phyloP scores from a whole-genome alignment of 2,113 vertebrate genomes.

The Orientallactaga bullata region DNA sequence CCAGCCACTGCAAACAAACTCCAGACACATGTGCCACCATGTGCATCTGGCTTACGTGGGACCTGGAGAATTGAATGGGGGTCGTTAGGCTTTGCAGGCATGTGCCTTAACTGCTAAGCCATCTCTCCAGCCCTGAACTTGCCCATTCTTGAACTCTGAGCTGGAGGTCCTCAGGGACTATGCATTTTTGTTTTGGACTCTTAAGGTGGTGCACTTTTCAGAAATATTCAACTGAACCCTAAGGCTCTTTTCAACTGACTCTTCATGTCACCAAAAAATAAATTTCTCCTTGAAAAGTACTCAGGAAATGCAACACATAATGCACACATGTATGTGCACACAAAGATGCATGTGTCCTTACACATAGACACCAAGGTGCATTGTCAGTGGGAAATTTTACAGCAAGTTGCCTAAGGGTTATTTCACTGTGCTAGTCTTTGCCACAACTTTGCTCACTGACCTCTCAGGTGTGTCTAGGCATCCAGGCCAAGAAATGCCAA shows the following conservation, averaged over 20 bases:
- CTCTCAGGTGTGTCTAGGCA: no score
- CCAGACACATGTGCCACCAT: no score
- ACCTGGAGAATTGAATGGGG: no score
- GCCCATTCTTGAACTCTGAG: neutral
- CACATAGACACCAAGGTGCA: no score
- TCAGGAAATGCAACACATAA: neutral
- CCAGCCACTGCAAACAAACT: no score
- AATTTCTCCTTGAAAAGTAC: constrained; percentile 40
- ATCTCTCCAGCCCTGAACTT: no score
- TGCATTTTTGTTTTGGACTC: neutral
- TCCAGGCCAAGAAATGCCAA: neutral
- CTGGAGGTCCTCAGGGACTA: neutral
- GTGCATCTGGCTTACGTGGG: no score
- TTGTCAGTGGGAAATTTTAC: neutral
- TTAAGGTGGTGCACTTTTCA: neutral
- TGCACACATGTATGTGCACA: no score
- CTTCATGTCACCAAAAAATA: constrained; percentile 21
- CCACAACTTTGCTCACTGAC: neutral
- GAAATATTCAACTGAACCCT: neutral
- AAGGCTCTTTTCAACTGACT: neutral
- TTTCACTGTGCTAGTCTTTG: neutral
- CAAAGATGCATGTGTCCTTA: neutral
- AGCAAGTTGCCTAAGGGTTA: neutral
- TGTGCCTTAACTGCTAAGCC: no score
- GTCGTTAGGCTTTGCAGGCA: no score